Conservation (phyloP, 2,113 vertebrate genomes). For the Serranochromis macrocephalus region DNA sequence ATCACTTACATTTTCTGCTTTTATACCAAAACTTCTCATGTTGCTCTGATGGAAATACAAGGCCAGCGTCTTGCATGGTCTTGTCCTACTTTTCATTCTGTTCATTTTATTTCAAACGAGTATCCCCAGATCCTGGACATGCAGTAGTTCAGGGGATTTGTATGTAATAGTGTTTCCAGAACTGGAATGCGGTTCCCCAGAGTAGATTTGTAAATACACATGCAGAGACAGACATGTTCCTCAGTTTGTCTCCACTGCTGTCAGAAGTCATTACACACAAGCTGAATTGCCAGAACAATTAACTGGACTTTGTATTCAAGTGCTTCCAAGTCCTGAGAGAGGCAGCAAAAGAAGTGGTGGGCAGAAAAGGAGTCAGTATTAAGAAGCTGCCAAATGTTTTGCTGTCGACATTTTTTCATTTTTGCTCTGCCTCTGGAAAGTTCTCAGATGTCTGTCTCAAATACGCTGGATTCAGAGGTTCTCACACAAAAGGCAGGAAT, state of each 20-base stretch:
- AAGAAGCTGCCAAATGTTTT: slow-evolving; percentile 40
- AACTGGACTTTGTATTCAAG: slow-evolving; percentile 43
- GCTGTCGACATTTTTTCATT: slow-evolving; percentile 14
- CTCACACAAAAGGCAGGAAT: background rate
- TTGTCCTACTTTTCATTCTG: background rate
- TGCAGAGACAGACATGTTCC: slow-evolving; percentile 54
- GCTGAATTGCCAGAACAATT: slow-evolving; percentile 53
- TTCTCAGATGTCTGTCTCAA: slow-evolving; percentile 7
- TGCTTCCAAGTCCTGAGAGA: slow-evolving; percentile 32
- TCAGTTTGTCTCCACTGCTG: slow-evolving; percentile 65
- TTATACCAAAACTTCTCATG: background rate
- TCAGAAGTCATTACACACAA: slow-evolving; percentile 67
- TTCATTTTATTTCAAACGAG: background rate
- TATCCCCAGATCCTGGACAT: background rate
- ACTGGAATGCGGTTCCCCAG: slow-evolving; percentile 55
- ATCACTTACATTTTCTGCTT: background rate
- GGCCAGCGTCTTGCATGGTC: background rate
- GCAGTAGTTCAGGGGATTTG: slow-evolving; percentile 26
- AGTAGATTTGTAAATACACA: slow-evolving; percentile 46
- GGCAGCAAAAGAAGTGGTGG: background rate
- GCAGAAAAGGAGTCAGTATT: background rate
- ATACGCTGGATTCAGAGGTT: background rate
- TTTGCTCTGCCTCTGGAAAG: slow-evolving; percentile 33
- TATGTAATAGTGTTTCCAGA: slow-evolving; percentile 54
- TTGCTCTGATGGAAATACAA: background rate